Conservation (phyloP, 1,140 invertebrate species). For the Diabrotica undecimpunctata region DNA sequence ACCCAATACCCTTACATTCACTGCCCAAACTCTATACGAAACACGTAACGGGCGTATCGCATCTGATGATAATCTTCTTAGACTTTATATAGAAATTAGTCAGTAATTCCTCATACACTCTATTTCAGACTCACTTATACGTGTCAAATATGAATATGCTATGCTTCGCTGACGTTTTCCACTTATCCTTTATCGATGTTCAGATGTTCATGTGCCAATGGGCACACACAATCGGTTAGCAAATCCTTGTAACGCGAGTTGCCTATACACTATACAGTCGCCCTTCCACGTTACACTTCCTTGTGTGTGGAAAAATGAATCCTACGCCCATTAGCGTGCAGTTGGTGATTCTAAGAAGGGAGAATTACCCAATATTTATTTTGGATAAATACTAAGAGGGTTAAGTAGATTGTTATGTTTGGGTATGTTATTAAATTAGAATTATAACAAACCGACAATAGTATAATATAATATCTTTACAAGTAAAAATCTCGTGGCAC, state of each 20-base stretch:
- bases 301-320: too few relatives aligned
- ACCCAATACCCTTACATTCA: background rate
- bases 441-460: too few relatives aligned
- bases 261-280: background rate
- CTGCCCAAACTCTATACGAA: background rate
- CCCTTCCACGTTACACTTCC: too few relatives aligned
- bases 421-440: too few relatives aligned
- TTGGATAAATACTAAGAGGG: too few relatives aligned
- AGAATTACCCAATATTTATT: too few relatives aligned
- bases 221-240: constrained; percentile 26
- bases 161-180: constrained; percentile 27
- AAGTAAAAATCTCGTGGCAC: too few relatives aligned
- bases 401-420: too few relatives aligned
- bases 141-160: constrained; percentile 14
- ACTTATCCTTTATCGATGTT: constrained; percentile 28
- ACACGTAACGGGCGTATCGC: background rate
- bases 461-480: too few relatives aligned
- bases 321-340: too few relatives aligned
- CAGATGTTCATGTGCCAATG: constrained; percentile 23
- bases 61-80: background rate
- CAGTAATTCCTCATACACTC: background rate
- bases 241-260: constrained; percentile 21
- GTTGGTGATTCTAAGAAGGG: too few relatives aligned
- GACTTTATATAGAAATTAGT: constrained; percentile 3
- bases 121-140: constrained; percentile 7